Evolutionary conservation across 2,797 vertebrate species (phyloP), one percentile per base, ranked within the genome.

Genomic region (Pyrocephalus nanus): DNA sequence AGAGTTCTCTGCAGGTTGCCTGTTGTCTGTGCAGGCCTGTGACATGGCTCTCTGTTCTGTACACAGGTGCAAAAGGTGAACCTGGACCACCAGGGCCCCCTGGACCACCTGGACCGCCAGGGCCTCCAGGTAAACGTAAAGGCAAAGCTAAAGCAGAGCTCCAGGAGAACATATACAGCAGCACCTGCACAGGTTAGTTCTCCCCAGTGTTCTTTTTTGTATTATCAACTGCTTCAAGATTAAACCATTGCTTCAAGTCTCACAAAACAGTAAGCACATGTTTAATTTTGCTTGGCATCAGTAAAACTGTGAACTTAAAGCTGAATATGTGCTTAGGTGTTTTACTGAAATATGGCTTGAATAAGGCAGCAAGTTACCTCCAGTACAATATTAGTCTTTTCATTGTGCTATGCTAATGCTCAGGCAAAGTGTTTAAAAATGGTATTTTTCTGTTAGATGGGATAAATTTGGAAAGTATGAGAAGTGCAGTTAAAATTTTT

Each of bases 21-120:
- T 74, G 51, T 57, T 86, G 62, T 48, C n/a, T 60, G 1, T 69
- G 1, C 9, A 36, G 55, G 40, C 25, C 67, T 62, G 36, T 7
- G 36, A 32, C 48, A 12, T 72, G 15, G 76, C 45, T 2, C 34
- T 90, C 34, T 90, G 19, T 7, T 96, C 58, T 81, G 36, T 84
- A 36, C 76, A 5, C 72, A 97, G 98, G 98, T 94, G 94, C 97
- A 23, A 98, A 98, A 84, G 99, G 99, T 40, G 96, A 98, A 29
- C 98, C 98, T 47, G 99, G 99, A 8, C 97, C 88, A 0, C 95
- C 97, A 2, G 98, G 98, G 1, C 98, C 98, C 15, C 97, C 98
- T 5, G 99, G 99, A 8, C 98, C 98, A 6, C 98, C 98, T 10
- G 99, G 99, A 3, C 97, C 97, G 8, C 96, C 97, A 1, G 98